Conservation (phyloP, 2,113 vertebrate species). For the Rhabdornis inornatus region DNA sequence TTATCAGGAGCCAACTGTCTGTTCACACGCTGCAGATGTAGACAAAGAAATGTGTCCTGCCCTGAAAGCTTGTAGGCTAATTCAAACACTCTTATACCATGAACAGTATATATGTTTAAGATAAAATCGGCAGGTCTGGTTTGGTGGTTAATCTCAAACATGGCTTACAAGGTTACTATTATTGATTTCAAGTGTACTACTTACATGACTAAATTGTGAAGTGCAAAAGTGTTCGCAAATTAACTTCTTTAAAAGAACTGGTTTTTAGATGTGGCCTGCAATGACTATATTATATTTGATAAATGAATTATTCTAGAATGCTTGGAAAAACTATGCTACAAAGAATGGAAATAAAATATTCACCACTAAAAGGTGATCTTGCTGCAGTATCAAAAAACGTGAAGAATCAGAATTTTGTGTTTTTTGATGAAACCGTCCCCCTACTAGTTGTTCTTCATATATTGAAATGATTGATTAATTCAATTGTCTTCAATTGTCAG, state of each 20-base stretch:
- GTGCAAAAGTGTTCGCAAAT: not conserved
- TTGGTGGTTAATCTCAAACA: not conserved
- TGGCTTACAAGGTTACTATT: not conserved
- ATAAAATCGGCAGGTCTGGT: not conserved
- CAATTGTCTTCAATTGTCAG: not conserved
- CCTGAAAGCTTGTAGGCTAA: conserved; percentile 1
- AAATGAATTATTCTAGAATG: not conserved
- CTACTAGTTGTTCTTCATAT: not conserved
- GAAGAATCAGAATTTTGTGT: not conserved
- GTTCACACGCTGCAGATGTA: not conserved
- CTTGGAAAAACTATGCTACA: not conserved
- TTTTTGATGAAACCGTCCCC: not conserved
- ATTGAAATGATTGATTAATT: not conserved
- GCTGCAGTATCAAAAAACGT: not conserved
- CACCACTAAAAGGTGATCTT: not conserved
- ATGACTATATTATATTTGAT: not conserved
- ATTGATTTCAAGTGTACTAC: not conserved
- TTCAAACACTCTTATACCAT: not conserved
- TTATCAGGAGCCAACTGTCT: conserved; percentile 30
- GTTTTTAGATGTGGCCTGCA: not conserved
- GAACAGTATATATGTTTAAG: not conserved
- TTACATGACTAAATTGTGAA: not conserved
- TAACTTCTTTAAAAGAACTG: not conserved
- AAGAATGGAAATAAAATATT: not conserved
- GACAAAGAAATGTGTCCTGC: conserved; percentile 5